Evolutionary conservation across 1,140 invertebrate species (phyloP).

Genomic region (Teleogryllus occipitalis): DNA sequence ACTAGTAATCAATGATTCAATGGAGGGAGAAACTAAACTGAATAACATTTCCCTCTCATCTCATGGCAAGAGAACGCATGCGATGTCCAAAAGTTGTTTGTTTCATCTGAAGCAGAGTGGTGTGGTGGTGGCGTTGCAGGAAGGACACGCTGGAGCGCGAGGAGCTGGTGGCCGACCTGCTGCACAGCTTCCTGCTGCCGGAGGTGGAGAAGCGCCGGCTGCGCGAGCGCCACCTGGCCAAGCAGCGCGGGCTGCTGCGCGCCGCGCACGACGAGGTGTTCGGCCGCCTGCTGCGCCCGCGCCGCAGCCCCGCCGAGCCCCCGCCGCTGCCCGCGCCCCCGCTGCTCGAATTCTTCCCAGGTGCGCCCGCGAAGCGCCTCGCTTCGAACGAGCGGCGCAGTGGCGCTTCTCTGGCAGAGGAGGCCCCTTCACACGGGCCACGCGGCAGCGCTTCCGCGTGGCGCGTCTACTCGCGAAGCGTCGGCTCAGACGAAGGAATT

Average conservation of each 20-base stretch:
- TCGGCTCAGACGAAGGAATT: no score
- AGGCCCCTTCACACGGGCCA: no score
- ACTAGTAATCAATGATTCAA: neutral
- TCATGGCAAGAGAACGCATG: no score
- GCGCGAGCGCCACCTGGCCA: neutral
- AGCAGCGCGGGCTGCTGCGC: neutral
- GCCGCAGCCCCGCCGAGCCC: neutral
- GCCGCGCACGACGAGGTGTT: neutral
- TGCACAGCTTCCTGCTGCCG: slow-evolving; percentile 42
- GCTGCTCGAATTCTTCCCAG: neutral
- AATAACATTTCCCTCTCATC: neutral
- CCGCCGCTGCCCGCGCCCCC: no score
- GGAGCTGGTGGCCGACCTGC: slow-evolving; percentile 42
- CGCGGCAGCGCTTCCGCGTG: no score
- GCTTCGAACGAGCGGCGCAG: no score
- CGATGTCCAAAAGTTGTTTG: no score
- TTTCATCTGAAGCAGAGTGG: neutral
- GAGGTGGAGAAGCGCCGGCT: slow-evolving; percentile 31
- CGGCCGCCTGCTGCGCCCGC: neutral
- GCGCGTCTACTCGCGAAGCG: no score
- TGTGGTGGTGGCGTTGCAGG: neutral
- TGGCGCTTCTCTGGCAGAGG: no score
- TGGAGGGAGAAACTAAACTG: neutral
- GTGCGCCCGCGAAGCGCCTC: no score
- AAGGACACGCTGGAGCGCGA: slow-evolving; percentile 23